These are phyloP conservation scores for Neelides sp. DNA, from an alignment of 1,140 invertebrate genomes.

Conservation along the genomic window DNA sequence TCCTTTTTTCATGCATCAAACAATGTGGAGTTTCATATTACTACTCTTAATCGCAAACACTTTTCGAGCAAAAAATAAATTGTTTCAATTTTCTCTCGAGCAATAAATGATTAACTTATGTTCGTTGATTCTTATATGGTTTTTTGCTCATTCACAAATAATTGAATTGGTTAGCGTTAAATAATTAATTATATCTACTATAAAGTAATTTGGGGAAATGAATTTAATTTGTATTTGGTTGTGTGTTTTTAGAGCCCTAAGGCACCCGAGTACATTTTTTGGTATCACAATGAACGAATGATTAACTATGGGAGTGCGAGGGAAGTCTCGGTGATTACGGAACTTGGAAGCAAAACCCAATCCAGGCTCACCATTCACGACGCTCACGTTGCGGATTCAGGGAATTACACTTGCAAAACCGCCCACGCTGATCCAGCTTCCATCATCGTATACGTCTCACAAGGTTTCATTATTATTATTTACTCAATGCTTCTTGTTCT, in stretches of 20 bases:
- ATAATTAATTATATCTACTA: no score
- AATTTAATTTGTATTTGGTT: not conserved
- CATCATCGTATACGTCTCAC: constrained; percentile 77
- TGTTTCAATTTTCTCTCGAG: no score
- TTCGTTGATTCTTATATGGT: no score
- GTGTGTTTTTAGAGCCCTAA: constrained; percentile 58
- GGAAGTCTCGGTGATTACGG: constrained; percentile 26
- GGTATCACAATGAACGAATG: constrained; percentile 54
- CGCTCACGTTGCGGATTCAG: constrained; percentile 69
- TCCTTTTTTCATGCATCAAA: no score
- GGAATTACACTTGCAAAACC: constrained; percentile 67
- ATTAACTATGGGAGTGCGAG: constrained; percentile 35
- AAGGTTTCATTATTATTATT: constrained; percentile 51
- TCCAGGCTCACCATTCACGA: constrained; percentile 40
- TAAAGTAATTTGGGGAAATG: not conserved
- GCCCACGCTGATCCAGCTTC: constrained; percentile 73
- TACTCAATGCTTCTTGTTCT: no score
- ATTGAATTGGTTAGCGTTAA: no score
- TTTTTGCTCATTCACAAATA: no score
- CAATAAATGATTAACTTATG: no score
- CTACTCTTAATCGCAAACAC: no score
- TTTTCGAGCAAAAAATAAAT: no score
- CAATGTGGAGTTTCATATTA: no score
- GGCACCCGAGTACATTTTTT: constrained; percentile 77
- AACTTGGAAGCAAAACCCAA: constrained; percentile 1